Evolutionary conservation across 2,888 invertebrate species (phyloP).

Genomic region (Tetragnatha montana): DNA sequence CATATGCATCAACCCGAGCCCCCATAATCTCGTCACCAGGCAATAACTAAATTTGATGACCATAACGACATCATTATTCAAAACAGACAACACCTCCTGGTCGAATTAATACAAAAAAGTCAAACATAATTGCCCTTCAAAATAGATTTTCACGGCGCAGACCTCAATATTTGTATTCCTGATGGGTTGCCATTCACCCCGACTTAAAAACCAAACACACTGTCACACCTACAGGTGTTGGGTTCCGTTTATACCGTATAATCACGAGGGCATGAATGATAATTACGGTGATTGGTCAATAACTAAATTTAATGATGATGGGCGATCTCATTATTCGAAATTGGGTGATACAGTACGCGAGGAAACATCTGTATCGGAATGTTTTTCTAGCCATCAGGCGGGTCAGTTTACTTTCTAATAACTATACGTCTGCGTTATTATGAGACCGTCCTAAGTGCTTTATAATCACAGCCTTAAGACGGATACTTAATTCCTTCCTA

Average conservation of each 20-base stretch:
- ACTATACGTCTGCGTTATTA: neutral
- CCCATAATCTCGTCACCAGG: constrained; percentile 5
- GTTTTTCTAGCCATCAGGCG: neutral
- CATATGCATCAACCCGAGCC: neutral
- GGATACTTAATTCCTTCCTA: neutral
- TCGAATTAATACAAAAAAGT: neutral
- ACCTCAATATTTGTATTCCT: neutral
- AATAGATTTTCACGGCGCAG: neutral
- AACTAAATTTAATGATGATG: constrained; percentile 27
- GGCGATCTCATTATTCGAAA: neutral
- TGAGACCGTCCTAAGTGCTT: neutral
- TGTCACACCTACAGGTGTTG: neutral
- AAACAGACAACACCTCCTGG: neutral
- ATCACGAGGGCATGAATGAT: neutral
- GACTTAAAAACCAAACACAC: neutral
- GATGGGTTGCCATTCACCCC: neutral
- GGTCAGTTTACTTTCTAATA: neutral
- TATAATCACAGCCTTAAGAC: neutral
- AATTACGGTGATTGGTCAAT: constrained; percentile 9
- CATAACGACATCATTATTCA: neutral
- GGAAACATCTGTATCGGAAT: neutral
- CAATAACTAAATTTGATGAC: constrained; percentile 18
- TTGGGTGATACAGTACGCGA: neutral
- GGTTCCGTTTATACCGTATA: neutral
- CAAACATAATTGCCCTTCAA: neutral